Percentiles rank a stretch among this genome's conserved stretches.
These are phyloP conservation scores for Myotis yumanensis DNA, from an alignment of 2,113 vertebrate genomes.

Conservation along the genomic window DNA sequence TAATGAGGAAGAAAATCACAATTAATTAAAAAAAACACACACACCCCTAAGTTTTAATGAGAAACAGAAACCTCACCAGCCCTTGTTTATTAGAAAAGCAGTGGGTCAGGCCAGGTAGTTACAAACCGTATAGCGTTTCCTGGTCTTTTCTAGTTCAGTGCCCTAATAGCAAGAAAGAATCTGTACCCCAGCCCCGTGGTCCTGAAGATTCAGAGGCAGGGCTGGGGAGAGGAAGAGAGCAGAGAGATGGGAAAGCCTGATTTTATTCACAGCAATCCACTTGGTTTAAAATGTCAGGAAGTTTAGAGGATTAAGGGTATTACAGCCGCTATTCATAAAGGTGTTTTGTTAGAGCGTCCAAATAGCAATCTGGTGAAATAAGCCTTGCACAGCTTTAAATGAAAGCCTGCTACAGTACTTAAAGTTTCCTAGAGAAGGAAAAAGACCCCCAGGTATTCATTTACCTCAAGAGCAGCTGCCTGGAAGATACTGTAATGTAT, in stretches of 20 bases:
- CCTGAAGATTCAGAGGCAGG: conserved; percentile 34
- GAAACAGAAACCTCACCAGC: conserved; percentile 18
- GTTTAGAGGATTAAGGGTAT: conserved; percentile 83
- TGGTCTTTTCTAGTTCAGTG: neutral
- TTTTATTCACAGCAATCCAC: conserved; percentile 79
- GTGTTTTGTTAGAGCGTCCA: conserved; percentile 77
- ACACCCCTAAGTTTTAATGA: neutral
- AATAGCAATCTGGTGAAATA: conserved; percentile 86
- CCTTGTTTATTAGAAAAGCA: neutral
- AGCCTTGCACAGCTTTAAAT: conserved; percentile 77
- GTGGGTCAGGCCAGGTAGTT: neutral
- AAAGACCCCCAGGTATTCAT: conserved; percentile 85
- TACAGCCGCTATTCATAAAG: conserved; percentile 80
- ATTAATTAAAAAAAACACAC: neutral
- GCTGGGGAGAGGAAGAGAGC: conserved; percentile 49
- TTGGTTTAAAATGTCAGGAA: conserved; percentile 84
- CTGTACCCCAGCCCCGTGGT: conserved; percentile 51
- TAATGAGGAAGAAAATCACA: neutral
- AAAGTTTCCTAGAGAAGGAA: conserved; percentile 76
- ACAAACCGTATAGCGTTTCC: neutral
- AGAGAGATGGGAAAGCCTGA: conserved; percentile 66
- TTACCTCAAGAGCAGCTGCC: conserved; percentile 85
- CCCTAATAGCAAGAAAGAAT: conserved; percentile 45
- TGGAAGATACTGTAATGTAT: conserved; percentile 75
- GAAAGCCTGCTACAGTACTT: conserved; percentile 81